Percentiles rank a stretch among this genome's conserved stretches.
These are phyloP conservation scores for Leptinotarsa peninsularis DNA, from an alignment of 2,888 invertebrate species.

Conservation along the genomic window DNA sequence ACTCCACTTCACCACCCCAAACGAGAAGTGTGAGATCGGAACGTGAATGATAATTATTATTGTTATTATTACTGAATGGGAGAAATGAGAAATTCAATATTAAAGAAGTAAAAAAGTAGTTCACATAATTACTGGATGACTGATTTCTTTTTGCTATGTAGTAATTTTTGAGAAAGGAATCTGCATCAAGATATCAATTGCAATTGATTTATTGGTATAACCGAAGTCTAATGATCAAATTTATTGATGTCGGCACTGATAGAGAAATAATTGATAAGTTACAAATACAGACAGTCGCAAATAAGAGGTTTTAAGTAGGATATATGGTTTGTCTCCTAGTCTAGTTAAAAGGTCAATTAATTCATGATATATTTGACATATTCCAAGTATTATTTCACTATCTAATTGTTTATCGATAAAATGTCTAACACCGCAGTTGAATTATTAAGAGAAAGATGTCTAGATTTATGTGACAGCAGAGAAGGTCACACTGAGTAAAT, in stretches of 20 bases:
- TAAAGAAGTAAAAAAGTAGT: too few relatives aligned
- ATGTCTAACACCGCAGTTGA: constrained; percentile 8
- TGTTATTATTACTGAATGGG: too few relatives aligned
- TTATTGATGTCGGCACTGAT: neutral
- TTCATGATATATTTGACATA: constrained; percentile 34
- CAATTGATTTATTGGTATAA: neutral
- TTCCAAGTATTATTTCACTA: constrained; percentile 26
- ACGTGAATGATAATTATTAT: too few relatives aligned
- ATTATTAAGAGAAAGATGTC: neutral
- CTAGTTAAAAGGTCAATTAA: constrained; percentile 36
- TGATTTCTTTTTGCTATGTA: neutral
- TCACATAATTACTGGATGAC: too few relatives aligned
- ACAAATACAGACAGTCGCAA: constrained; percentile 25
- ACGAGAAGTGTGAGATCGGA: too few relatives aligned
- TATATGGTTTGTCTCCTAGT: constrained; percentile 30
- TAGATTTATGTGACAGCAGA: constrained; percentile 8
- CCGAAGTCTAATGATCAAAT: neutral
- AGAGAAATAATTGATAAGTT: constrained; percentile 8
- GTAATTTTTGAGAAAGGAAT: neutral
- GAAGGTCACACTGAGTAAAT: neutral
- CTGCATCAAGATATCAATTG: neutral
- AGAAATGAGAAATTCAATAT: too few relatives aligned
- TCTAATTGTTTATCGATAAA: constrained; percentile 30
- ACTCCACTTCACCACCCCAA: too few relatives aligned
- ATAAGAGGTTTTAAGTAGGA: constrained; percentile 22